Evolutionary conservation across 2,797 vertebrate genomes (phyloP), one percentile per base, ranked within the genome.

Genomic region (Epinephelus coioides): DNA sequence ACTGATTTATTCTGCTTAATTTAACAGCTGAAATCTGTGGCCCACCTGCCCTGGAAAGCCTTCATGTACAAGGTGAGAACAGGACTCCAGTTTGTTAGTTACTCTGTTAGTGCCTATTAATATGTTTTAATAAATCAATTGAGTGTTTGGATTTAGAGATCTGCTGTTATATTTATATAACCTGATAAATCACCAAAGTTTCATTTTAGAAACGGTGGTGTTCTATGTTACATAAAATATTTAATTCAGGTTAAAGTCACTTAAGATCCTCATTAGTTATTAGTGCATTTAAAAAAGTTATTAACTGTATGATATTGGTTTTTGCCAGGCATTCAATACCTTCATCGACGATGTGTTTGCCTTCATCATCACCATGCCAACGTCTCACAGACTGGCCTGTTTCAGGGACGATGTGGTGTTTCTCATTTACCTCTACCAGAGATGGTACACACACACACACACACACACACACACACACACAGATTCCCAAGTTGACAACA

Each of bases 301-400:
- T 43, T 30, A 38, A 72, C 23, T 27, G 12, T 75, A 47, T 55
- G 6, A 15, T 53, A 56, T 51, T 73, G 9, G 60, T 70, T 47
- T 10, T 69, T 53, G 0, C 4, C 90, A 99, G 98, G 98, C 98
- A 0, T 99, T 99, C 94, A 99, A 99, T 73, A 99, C 98, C 40
- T 99, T 99, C 92, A 99, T 99, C 49, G 98, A 99, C n/a, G 98
- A 99, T 18, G 96, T 99, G 81, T 99, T 99, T 55, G 98, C 98
- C 84, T 99, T 99, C 95, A 96, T 99, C 95, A 99, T 99, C 94
- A 99, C 98, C 85, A 99, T 99, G 98, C 98, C 98, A 76, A 99
- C 98, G 0, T 99, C 98, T 53, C 98, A 99, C 78, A 96, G 98
- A 91, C 96, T 99, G 91, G 98, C 98, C 0, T 99, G 98, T 92